These are phyloP conservation scores for Gymnosoma rotundatum DNA, from an alignment of 2,888 invertebrate species.

Conservation along the genomic window DNA sequence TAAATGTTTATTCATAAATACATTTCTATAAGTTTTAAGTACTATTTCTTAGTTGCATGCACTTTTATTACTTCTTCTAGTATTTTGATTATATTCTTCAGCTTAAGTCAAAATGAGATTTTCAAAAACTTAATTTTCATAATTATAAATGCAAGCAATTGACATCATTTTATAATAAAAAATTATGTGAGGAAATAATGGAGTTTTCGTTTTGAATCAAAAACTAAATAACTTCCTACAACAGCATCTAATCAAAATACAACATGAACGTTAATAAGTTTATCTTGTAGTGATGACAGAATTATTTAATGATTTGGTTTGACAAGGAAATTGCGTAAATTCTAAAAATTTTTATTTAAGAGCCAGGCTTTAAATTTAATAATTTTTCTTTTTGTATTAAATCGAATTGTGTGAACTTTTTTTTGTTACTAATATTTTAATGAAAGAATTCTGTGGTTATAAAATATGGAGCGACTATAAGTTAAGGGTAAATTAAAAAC, in stretches of 20 bases:
- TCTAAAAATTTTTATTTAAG: too few relatives aligned
- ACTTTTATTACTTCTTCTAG: conserved; percentile 7
- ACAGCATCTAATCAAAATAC: background rate
- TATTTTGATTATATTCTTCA: conserved; percentile 36
- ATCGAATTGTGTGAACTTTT: too few relatives aligned
- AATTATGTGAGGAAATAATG: conserved; percentile 39
- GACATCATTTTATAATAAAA: conserved; percentile 41
- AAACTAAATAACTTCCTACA: conserved; percentile 11
- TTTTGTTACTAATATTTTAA: too few relatives aligned
- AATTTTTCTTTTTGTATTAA: too few relatives aligned
- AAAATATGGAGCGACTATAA: too few relatives aligned
- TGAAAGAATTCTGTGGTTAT: too few relatives aligned
- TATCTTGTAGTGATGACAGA: conserved; percentile 2
- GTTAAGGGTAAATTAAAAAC: too few relatives aligned
- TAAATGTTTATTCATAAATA: conserved; percentile 10
- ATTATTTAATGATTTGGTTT: background rate
- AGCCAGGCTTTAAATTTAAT: too few relatives aligned
- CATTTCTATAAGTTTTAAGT: conserved; percentile 14
- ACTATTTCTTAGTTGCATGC: conserved; percentile 31
- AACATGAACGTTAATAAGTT: conserved; percentile 5
- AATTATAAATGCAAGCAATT: conserved; percentile 56
- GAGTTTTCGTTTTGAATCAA: conserved; percentile 6
- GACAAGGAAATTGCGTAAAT: background rate
- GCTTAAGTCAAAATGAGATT: conserved; percentile 49
- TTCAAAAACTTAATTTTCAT: conserved; percentile 54